Conservation (phyloP, 2,888 invertebrate genomes). For the Autographa pulchrina region DNA sequence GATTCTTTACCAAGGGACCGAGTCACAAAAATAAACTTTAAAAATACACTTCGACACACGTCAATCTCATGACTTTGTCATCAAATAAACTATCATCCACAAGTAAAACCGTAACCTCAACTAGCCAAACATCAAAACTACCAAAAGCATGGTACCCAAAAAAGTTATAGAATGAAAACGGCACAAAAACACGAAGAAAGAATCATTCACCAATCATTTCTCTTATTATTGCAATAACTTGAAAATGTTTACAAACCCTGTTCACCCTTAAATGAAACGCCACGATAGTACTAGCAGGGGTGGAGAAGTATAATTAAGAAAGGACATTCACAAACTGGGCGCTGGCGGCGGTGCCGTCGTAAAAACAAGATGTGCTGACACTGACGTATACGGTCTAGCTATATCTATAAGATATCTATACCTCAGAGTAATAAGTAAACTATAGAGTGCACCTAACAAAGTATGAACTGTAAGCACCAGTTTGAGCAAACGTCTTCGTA, state of each 20-base stretch:
- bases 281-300: slow-evolving; percentile 14
- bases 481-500: too few species aligned
- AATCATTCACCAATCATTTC: background rate
- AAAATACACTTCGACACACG: background rate
- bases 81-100: background rate
- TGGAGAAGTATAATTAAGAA: slow-evolving; percentile 50
- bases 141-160: background rate
- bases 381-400: slow-evolving; percentile 1
- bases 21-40: background rate
- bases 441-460: too few species aligned
- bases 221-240: slow-evolving; percentile 10
- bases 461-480: too few species aligned
- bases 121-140: background rate
- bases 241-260: slow-evolving; percentile 37
- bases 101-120: background rate
- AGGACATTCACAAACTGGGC: slow-evolving; percentile 38
- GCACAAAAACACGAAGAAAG: background rate
- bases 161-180: background rate
- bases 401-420: background rate
- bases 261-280: slow-evolving; percentile 17
- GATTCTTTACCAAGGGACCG: background rate
- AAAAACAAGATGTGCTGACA: slow-evolving; percentile 53
- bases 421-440: too few species aligned
- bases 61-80: background rate
- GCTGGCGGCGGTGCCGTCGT: slow-evolving; percentile 41